These are phyloP conservation scores for Steatornis caripensis DNA, from an alignment of 2,113 vertebrate genomes.

Conservation along the genomic window DNA sequence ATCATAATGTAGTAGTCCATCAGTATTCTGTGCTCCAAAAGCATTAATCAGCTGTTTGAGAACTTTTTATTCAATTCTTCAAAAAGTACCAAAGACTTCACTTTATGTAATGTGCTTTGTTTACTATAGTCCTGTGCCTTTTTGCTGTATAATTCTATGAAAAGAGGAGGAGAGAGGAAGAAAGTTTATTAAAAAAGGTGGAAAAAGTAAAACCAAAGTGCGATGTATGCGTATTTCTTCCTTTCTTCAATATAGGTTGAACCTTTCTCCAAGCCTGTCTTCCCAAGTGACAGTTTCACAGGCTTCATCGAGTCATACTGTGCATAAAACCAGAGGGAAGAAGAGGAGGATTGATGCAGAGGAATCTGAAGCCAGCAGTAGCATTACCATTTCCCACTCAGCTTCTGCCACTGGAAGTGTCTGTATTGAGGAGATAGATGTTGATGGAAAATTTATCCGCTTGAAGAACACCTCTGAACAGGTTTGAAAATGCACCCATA, in stretches of 20 bases:
- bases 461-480: slow-evolving; percentile 84
- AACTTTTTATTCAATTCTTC: background rate
- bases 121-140: background rate
- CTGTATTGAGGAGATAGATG: slow-evolving; percentile 85
- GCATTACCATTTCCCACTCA: slow-evolving; percentile 83
- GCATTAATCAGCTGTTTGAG: background rate
- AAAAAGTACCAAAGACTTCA: background rate
- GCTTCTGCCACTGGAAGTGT: slow-evolving; percentile 87
- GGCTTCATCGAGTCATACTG: slow-evolving; percentile 82
- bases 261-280: slow-evolving; percentile 83
- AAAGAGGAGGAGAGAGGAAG: background rate
- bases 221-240: background rate
- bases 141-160: background rate
- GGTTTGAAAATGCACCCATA: slow-evolving; percentile 60
- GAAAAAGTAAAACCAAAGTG: background rate
- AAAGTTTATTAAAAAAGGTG: background rate
- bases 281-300: slow-evolving; percentile 84
- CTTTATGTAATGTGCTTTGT: background rate
- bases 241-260: slow-evolving; percentile 69
- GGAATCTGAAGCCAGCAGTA: slow-evolving; percentile 88
- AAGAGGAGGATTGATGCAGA: slow-evolving; percentile 86
- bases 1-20: background rate
- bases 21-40: background rate
- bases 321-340: slow-evolving; percentile 81
- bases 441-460: slow-evolving; percentile 89